phyloP scores from a whole-genome alignment of 2,888 invertebrate genomes.

The Platynereis dumerilii region DNA sequence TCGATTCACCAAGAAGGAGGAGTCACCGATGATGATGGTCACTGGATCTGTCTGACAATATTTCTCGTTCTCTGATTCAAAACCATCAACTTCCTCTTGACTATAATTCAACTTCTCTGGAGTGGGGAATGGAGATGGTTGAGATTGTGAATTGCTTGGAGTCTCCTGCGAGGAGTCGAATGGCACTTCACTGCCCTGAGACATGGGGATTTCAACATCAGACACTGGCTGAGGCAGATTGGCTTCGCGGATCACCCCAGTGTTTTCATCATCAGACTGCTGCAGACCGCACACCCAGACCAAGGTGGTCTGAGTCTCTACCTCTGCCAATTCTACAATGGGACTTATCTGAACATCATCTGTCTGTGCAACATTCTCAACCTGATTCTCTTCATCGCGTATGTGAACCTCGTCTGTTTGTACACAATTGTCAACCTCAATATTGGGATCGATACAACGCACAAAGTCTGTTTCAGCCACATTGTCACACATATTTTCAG shows the following conservation, averaged over 20 bases:
- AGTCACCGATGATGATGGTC: conserved; percentile 43
- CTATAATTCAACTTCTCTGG: background rate
- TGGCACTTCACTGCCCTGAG: background rate
- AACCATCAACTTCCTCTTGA: conserved; percentile 1
- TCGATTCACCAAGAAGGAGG: conserved; percentile 39
- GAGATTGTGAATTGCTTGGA: background rate
- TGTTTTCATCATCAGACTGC: conserved; percentile 9
- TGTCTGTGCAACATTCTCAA: conserved; percentile 15
- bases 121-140: background rate
- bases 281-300: conserved; percentile 19
- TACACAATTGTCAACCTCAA: conserved; percentile 6
- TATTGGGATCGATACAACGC: conserved; percentile 16
- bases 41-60: conserved; percentile 40
- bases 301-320: conserved; percentile 17
- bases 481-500: conserved; percentile 7
- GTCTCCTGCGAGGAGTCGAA: background rate
- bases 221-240: background rate
- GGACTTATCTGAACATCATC: conserved; percentile 13
- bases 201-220: background rate
- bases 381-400: conserved; percentile 12
- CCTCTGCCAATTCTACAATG: conserved; percentile 9
- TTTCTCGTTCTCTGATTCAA: conserved; percentile 8
- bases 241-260: background rate
- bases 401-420: conserved; percentile 23
- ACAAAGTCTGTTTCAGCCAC: conserved; percentile 16